A percentile compares a stretch with the other conserved stretches of the same genome.
Evolutionary conservation across 2,113 vertebrate genomes (phyloP).

Genomic region (Chloropsis hardwickii): DNA sequence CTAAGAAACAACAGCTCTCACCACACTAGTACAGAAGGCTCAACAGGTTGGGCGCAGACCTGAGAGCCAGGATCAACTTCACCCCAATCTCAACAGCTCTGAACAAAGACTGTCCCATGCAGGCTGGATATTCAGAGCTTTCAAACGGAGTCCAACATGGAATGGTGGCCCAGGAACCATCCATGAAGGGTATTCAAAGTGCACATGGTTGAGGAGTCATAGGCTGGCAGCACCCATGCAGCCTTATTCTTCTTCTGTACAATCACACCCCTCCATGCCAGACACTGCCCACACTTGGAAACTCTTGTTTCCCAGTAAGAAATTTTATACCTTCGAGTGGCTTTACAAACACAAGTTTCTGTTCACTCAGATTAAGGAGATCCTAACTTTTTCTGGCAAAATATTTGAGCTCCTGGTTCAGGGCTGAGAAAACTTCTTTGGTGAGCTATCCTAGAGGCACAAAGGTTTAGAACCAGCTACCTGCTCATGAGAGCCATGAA

Average conservation of each 20-base stretch:
- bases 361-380: not conserved
- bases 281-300: not conserved
- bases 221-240: not conserved
- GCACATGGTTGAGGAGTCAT: not conserved
- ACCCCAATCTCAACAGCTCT: not conserved
- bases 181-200: not conserved
- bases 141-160: not conserved
- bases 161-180: not conserved
- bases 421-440: not conserved
- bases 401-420: not conserved
- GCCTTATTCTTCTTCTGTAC: not conserved
- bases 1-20: not conserved
- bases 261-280: not conserved
- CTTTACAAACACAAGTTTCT: not conserved
- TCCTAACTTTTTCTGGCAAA: not conserved
- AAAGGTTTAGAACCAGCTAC: not conserved
- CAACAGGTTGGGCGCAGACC: not conserved
- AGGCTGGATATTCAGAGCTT: not conserved
- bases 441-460: not conserved
- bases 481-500: not conserved
- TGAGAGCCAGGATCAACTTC: not conserved
- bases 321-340: not conserved
- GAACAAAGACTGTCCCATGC: not conserved
- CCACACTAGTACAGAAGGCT: not conserved
- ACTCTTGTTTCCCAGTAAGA: not conserved